phyloP scores from a whole-genome alignment of 1,140 invertebrate genomes.

The Diprion similis region DNA sequence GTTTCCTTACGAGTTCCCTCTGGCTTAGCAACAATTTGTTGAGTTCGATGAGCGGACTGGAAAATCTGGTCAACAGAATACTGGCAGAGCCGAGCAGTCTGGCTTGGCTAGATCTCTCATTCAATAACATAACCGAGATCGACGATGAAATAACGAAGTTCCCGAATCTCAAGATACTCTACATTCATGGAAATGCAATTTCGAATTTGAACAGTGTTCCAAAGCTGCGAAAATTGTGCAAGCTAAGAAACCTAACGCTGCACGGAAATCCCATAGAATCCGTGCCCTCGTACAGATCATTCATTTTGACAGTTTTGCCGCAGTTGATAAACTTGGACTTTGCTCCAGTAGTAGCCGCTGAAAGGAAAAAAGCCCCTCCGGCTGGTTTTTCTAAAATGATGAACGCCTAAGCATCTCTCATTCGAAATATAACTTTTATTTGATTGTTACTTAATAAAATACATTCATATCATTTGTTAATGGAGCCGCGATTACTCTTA shows the following conservation, averaged over 20 bases:
- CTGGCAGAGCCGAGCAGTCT: conserved; percentile 55
- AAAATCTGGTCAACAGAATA: conserved; percentile 47
- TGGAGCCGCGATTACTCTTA: neutral
- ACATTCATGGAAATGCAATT: conserved; percentile 65
- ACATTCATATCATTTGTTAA: conserved; percentile 1
- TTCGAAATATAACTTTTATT: conserved; percentile 8
- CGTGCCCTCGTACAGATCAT: conserved; percentile 54
- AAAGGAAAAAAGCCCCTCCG: conserved; percentile 44
- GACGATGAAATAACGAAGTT: conserved; percentile 53
- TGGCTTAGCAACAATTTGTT: conserved; percentile 65
- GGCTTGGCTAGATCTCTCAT: conserved; percentile 64
- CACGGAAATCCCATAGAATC: conserved; percentile 64
- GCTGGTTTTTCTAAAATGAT: conserved; percentile 44
- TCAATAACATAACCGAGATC: conserved; percentile 60
- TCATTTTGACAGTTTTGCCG: conserved; percentile 59
- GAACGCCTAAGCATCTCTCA: conserved; percentile 17
- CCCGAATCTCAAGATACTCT: conserved; percentile 53
- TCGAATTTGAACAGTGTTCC: conserved; percentile 50
- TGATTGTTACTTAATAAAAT: neutral
- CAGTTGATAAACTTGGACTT: conserved; percentile 61
- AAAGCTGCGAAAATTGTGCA: conserved; percentile 53
- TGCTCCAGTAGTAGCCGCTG: conserved; percentile 48
- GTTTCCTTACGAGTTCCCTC: conserved; percentile 59
- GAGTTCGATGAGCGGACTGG: conserved; percentile 48
- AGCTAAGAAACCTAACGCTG: conserved; percentile 60